These are phyloP conservation scores for Microtus oregoni DNA, from an alignment of 2,113 vertebrate genomes.

Conservation along the genomic window DNA sequence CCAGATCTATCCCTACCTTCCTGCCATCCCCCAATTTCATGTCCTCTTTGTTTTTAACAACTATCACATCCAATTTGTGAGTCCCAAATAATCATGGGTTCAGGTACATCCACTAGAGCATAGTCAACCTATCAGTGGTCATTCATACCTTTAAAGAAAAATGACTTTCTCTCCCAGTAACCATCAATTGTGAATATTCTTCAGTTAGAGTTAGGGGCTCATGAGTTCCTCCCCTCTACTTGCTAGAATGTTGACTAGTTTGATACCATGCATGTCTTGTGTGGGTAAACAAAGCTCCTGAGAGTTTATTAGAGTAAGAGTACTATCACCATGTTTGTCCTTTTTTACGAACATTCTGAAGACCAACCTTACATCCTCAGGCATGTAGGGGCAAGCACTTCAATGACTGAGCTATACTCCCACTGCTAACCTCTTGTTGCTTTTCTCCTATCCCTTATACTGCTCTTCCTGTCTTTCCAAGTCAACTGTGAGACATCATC, in stretches of 20 bases:
- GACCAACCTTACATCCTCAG: background rate
- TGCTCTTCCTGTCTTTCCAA: slow-evolving; percentile 13
- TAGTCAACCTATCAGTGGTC: too few relatives aligned
- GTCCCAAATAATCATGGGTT: too few relatives aligned
- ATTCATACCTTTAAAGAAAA: background rate
- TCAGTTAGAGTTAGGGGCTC: background rate
- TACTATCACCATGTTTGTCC: background rate
- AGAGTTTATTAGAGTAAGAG: background rate
- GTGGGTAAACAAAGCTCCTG: too few relatives aligned
- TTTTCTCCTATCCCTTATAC: background rate
- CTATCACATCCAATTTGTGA: background rate
- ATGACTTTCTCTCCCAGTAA: background rate
- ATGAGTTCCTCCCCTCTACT: background rate
- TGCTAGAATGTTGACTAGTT: background rate
- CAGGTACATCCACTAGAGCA: background rate
- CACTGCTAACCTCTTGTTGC: background rate
- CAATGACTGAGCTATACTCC: background rate
- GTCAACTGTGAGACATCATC: background rate
- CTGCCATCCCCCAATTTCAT: background rate
- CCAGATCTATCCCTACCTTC: background rate
- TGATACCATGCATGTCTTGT: background rate
- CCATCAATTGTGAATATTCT: background rate
- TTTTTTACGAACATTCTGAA: background rate
- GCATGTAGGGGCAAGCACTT: background rate
- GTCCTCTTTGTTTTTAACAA: background rate